Base-by-base conservation (phyloP, 2,888 invertebrate species). In the Venusia cambrica region DNA sequence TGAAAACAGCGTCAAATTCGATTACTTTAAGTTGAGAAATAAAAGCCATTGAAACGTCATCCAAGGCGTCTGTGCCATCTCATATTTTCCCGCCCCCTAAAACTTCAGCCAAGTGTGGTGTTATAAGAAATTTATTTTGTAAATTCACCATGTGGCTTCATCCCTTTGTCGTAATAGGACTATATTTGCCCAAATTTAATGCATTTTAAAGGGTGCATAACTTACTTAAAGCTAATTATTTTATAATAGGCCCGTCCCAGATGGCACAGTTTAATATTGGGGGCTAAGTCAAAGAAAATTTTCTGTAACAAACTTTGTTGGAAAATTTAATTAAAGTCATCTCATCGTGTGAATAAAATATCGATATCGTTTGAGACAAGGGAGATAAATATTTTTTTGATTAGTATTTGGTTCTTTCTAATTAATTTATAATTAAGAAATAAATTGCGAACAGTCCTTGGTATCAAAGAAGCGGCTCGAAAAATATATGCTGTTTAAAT, bases 171-270 rank as follows among this genome's bases (percentile, higher is more conserved):
- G 66, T 73, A 59, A 75, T 63, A 57, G 57, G 61, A 62, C 66
- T 73, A 67, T 80, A 81, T 81, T 80, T 76, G 72, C 63, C 55
- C 58, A 81, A 83, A 83, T 83, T 79, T 69, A 69, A 75, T 79
- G 75, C 77, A 78, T 71, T 76, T 76, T 67, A 80, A 77, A 77
- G 85, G 85, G 85, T 87, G 85, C 85, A 87, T 87, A 85, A 85
- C 73, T 84, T 81, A 73, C 74, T 77, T 70, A 48, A 50, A 69
- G 68, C 59, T 81, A 84, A 85, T 87, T 85, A 87, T 84, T 75
- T 80, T 72, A 73, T 75, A 73, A 83, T 85, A 75, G 81, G 73
- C 73, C 66, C 21, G 65, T 65, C 76, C 71, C 85, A 87, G 84
- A 78, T 85, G 85, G 68, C 64, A 67, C 62, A 57, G 62, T 66